These are phyloP conservation scores for Cathartes aura DNA, from an alignment of 2,113 vertebrate genomes.

Conservation along the genomic window DNA sequence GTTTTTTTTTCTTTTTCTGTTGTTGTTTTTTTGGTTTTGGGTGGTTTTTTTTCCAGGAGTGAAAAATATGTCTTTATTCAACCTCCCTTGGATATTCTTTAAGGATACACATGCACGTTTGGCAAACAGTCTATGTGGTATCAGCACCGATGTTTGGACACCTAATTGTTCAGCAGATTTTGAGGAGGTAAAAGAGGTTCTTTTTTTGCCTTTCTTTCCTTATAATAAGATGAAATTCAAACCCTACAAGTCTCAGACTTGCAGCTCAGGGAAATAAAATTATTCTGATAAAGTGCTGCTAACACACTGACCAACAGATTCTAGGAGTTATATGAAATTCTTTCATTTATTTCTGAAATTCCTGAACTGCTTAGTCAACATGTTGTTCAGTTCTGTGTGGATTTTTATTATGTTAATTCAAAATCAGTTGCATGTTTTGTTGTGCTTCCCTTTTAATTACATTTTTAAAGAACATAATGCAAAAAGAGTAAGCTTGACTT, in stretches of 20 bases:
- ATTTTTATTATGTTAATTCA: background rate
- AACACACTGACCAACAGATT: background rate
- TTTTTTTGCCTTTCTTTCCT: background rate
- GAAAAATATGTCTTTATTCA: background rate
- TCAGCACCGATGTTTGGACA: background rate
- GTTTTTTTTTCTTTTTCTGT: background rate
- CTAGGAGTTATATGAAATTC: background rate
- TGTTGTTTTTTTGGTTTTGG: no score
- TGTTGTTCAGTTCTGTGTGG: background rate
- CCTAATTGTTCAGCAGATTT: background rate
- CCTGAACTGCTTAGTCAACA: background rate
- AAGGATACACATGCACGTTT: background rate
- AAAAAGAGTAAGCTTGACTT: background rate
- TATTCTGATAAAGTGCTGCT: background rate
- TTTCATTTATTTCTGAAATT: background rate
- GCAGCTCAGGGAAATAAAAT: background rate
- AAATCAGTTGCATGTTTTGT: background rate
- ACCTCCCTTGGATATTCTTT: background rate
- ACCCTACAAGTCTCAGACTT: background rate
- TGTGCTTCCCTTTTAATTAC: background rate
- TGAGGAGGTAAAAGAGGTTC: background rate
- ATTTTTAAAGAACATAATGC: background rate
- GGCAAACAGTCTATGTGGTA: background rate
- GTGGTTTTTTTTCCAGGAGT: accelerated
- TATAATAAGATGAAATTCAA: background rate